Conservation (phyloP, 2,888 invertebrate genomes). For the Desoria tigrina region DNA sequence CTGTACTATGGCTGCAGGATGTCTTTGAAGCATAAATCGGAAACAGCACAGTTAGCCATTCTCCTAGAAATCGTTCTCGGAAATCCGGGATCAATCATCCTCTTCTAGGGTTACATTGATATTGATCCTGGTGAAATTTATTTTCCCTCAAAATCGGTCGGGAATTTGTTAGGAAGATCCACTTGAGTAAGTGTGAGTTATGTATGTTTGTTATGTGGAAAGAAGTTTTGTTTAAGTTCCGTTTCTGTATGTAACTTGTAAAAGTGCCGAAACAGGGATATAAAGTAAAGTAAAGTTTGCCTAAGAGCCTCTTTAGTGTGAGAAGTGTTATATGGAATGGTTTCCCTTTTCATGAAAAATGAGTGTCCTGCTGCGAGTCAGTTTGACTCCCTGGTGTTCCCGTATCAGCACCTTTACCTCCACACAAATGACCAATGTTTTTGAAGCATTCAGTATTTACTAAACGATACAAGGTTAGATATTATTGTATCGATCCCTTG, state of each 20-base stretch:
- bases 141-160: too few species aligned
- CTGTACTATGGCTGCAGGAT: too few species aligned
- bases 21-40: too few species aligned
- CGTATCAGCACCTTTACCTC: slow-evolving; percentile 51
- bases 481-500: too few species aligned
- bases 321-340: slow-evolving; percentile 24
- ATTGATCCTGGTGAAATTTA: too few species aligned
- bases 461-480: too few species aligned
- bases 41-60: too few species aligned
- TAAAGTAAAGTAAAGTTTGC: not conserved
- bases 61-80: not conserved
- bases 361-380: slow-evolving; percentile 50
- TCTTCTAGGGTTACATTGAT: too few species aligned
- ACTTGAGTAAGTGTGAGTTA: not conserved
- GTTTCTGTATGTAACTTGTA: not conserved
- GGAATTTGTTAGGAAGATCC: too few species aligned
- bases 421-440: slow-evolving; percentile 50
- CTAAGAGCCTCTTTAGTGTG: not conserved
- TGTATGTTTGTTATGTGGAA: not conserved
- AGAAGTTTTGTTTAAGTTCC: not conserved
- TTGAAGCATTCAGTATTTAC: too few species aligned
- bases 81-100: slow-evolving; percentile 3
- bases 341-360: slow-evolving; percentile 51
- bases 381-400: slow-evolving; percentile 51
- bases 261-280: slow-evolving; percentile 5